Base-by-base conservation (phyloP, 1,140 invertebrate genomes). In the Octopus sinensis region DNA sequence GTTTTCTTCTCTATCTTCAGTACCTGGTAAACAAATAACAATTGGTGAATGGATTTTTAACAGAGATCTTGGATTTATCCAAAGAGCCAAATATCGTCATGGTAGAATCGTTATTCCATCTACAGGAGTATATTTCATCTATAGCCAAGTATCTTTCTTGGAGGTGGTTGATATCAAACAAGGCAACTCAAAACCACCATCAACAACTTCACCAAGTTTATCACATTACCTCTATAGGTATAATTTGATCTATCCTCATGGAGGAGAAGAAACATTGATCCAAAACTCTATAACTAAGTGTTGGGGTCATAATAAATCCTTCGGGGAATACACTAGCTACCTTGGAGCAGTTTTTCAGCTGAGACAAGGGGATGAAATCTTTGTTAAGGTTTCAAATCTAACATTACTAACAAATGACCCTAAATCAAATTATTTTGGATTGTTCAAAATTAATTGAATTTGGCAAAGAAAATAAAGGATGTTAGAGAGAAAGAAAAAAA, bases 311-410 rank as follows among this genome's bases (percentile, higher is more conserved):
- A 88, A 86, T 80, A 86, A 87, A 81, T 81, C 85, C 4, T 87
- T 88, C 71, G 88, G 86, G 4, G 88, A 89, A 80, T 88, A 88
- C 81, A 86, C 86, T 43, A 89, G 88, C 79, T 87, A 88, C 80
- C 76, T 89, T 12, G 88, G 88, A 4, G 88, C 88, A 53, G 84
- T 88, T 17, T 88, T 88, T 82, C 81, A 88, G 77, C 82, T 89
- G 5, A 78, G 88, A 17, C 83, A 85, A 54, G 83, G 84, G 0
- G 88, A 89, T 82, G 88, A 89, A 82, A 81, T 89, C 2, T 88
- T 88, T 80, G 86, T 89, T 23, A 88, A 89, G 78, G 88, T 89
- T 4, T 89, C 88, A 30, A 88, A 89, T 80, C 79, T 89, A n/a
- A 85, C 85, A 12, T 81, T 88, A 56, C 80, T 89, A 52, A 84